These are phyloP conservation scores for Colletes latitarsis DNA, from an alignment of 1,140 invertebrate species.

Conservation along the genomic window DNA sequence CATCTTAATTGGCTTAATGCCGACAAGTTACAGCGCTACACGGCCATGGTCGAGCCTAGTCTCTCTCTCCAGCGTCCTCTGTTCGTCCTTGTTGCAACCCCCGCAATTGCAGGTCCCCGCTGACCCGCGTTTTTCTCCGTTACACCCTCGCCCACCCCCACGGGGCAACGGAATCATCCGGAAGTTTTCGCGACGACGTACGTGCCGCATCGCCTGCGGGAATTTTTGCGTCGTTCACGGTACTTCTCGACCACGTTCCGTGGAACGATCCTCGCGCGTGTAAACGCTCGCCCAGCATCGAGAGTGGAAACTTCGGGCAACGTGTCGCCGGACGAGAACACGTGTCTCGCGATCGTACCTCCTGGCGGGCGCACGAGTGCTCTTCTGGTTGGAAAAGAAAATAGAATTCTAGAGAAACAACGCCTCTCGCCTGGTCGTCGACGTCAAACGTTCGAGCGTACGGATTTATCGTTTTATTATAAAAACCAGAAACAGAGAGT, in stretches of 20 bases:
- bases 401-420: too few relatives aligned
- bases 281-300: not conserved
- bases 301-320: not conserved
- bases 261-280: constrained; percentile 26
- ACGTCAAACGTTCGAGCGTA: too few relatives aligned
- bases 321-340: not conserved
- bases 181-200: constrained; percentile 46
- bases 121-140: constrained; percentile 26
- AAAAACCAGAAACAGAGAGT: too few relatives aligned
- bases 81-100: not conserved
- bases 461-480: too few relatives aligned
- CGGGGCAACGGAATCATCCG: constrained; percentile 43
- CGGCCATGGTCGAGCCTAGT: constrained; percentile 16
- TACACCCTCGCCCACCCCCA: not conserved
- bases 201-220: constrained; percentile 17
- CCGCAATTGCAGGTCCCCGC: not conserved
- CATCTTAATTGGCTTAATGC: constrained; percentile 79
- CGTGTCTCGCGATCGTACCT: not conserved
- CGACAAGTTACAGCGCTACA: constrained; percentile 71
- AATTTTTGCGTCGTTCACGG: too few relatives aligned
- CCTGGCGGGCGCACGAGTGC: not conserved
- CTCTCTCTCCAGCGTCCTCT: not conserved
- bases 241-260: constrained; percentile 1
- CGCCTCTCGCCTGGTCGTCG: too few relatives aligned
- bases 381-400: not conserved